phyloP scores from a whole-genome alignment of 2,113 vertebrate genomes.

The Mesitornis unicolor region DNA sequence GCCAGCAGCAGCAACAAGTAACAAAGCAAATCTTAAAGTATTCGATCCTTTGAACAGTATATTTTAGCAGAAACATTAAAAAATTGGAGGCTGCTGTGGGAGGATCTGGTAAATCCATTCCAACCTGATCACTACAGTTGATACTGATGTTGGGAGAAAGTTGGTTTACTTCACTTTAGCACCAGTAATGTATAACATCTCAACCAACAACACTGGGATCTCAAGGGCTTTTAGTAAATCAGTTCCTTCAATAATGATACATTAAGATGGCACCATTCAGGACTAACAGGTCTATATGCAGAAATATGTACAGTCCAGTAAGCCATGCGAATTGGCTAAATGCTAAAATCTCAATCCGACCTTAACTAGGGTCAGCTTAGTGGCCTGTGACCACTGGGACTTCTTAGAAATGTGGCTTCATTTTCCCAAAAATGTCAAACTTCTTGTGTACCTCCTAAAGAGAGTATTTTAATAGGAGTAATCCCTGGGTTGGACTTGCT shows the following conservation, averaged over 20 bases:
- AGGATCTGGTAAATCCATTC: neutral
- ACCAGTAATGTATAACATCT: neutral
- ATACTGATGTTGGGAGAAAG: neutral
- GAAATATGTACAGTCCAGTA: neutral
- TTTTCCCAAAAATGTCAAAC: neutral
- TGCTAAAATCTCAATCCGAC: neutral
- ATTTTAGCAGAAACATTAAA: neutral
- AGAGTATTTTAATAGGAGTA: neutral
- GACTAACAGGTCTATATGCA: neutral
- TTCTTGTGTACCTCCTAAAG: neutral
- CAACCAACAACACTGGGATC: neutral
- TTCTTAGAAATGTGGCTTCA: neutral
- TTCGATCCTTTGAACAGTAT: neutral
- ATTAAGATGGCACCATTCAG: neutral
- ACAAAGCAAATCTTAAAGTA: neutral
- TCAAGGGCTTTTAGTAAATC: neutral
- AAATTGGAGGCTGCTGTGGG: neutral
- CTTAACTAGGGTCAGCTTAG: neutral
- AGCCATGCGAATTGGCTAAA: neutral
- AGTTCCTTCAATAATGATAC: neutral
- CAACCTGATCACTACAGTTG: accelerated
- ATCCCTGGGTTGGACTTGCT: neutral
- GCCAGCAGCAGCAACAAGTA: neutral
- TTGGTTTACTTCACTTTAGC: neutral
- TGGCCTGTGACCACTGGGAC: neutral